Evolutionary conservation across 2,113 vertebrate genomes (phyloP), one percentile per base, ranked within the genome.

Genomic region (Calidris pygmaea): DNA sequence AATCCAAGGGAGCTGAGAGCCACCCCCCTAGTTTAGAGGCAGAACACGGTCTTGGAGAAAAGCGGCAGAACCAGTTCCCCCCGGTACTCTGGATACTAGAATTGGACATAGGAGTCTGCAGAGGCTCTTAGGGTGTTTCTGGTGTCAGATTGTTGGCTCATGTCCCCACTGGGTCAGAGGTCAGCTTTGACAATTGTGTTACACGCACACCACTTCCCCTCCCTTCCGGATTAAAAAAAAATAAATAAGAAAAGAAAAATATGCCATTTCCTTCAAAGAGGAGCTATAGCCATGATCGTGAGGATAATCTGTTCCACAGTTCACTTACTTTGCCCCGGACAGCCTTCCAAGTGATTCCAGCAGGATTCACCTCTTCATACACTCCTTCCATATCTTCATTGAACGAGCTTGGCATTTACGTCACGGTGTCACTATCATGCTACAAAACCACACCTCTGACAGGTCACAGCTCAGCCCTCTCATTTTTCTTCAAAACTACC

Each of bases 21-120:
- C 15, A 56, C n/a, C 8, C 35, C 43, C 32, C 55, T 48, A 62
- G 35, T 18, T 76, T 29, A 30, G 0, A 3, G 70, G 74, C 53
- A 50, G 29, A 1, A 3, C 2, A 1, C 0, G 0, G 9, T 35
- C 60, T 41, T 43, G 11, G 26, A 80, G 32, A 60, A 86, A 72
- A 76, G 5, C 20, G 60, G n/a, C 41, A 68, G 15, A 23, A 86
- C 11, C 53, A 55, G n/a, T 13, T 92, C 9, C 26, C 66, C 48
- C 20, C 0, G 2, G 26, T 26, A 47, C 22, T 67, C n/a, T 23
- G 52, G 75, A 23, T 41, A 26, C 10, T 52, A 30, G 1, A 1
- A 53, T 2, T 14, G 34, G 48, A 35, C 22, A 24, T 0, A 53
- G 26, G 47, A 1, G 4, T 22, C 53, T 73, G 45, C 30, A 53